A percentile compares a stretch with the other conserved stretches of the same genome.
Conservation (phyloP, 2,888 invertebrate genomes). For the Perithous albicinctus region DNA sequence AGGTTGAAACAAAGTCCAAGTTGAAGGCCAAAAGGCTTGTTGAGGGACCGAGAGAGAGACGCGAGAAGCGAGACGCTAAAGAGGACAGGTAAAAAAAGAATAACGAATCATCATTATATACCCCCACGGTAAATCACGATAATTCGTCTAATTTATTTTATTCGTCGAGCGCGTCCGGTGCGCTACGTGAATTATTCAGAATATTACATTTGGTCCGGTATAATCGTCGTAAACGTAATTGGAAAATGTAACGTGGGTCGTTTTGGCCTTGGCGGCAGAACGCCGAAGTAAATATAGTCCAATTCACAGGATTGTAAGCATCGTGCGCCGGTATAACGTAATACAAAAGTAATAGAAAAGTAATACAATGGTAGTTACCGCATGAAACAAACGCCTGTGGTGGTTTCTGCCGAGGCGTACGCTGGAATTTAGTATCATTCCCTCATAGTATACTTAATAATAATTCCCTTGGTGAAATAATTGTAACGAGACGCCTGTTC, state of each 20-base stretch:
- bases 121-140: neutral
- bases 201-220: slow-evolving; percentile 48
- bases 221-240: slow-evolving; percentile 65
- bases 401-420: slow-evolving; percentile 35
- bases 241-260: slow-evolving; percentile 48
- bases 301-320: slow-evolving; percentile 6
- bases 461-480: slow-evolving; percentile 57
- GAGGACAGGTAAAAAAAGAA: slow-evolving; percentile 78
- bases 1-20: slow-evolving; percentile 76
- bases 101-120: slow-evolving; percentile 3
- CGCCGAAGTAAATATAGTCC: slow-evolving; percentile 3
- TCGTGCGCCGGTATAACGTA: neutral
- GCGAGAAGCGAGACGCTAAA: slow-evolving; percentile 78
- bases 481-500: slow-evolving; percentile 57
- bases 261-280: slow-evolving; percentile 2
- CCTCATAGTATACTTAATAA: slow-evolving; percentile 51
- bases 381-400: neutral
- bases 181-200: slow-evolving; percentile 54
- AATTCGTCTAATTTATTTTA: slow-evolving; percentile 33
- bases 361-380: slow-evolving; percentile 12
- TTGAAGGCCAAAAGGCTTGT: slow-evolving; percentile 78
- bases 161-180: slow-evolving; percentile 25
- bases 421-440: slow-evolving; percentile 62
- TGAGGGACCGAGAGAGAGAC: slow-evolving; percentile 77
- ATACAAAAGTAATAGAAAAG: slow-evolving; percentile 18